phyloP scores from a whole-genome alignment of 2,113 vertebrate genomes.

The Channa argus region DNA sequence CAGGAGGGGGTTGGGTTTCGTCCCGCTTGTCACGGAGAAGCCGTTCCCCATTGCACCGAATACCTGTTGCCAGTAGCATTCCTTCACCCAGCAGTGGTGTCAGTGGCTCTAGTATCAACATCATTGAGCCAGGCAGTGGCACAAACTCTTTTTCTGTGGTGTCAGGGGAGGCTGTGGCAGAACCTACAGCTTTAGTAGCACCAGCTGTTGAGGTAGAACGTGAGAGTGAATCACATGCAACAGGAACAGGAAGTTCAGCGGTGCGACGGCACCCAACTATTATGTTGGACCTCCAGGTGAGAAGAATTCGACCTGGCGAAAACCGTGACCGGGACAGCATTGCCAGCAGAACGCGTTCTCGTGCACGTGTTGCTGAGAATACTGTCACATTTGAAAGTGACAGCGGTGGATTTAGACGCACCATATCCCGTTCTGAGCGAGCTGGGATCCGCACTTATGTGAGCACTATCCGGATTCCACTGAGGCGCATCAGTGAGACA shows the following conservation, averaged over 20 bases:
- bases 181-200: constrained; percentile 72
- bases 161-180: constrained; percentile 67
- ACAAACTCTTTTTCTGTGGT: constrained; percentile 74
- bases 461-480: constrained; percentile 92
- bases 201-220: constrained; percentile 82
- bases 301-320: constrained; percentile 92
- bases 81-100: constrained; percentile 51
- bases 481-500: constrained; percentile 90
- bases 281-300: constrained; percentile 93
- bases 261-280: constrained; percentile 90
- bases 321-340: constrained; percentile 92
- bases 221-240: constrained; percentile 80
- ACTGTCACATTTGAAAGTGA: constrained; percentile 92
- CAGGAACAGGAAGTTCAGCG: constrained; percentile 76
- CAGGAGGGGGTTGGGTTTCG: constrained; percentile 79
- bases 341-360: constrained; percentile 92
- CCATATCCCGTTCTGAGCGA: constrained; percentile 90
- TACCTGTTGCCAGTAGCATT: constrained; percentile 50
- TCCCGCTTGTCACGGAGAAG: constrained; percentile 87
- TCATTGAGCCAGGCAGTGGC: constrained; percentile 58
- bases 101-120: constrained; percentile 38
- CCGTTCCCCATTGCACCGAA: constrained; percentile 88
- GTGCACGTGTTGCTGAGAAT: constrained; percentile 89
- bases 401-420: constrained; percentile 91
- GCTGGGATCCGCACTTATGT: constrained; percentile 93